phyloP scores from a whole-genome alignment of 2,113 vertebrate species.

The Serilophus lunatus region DNA sequence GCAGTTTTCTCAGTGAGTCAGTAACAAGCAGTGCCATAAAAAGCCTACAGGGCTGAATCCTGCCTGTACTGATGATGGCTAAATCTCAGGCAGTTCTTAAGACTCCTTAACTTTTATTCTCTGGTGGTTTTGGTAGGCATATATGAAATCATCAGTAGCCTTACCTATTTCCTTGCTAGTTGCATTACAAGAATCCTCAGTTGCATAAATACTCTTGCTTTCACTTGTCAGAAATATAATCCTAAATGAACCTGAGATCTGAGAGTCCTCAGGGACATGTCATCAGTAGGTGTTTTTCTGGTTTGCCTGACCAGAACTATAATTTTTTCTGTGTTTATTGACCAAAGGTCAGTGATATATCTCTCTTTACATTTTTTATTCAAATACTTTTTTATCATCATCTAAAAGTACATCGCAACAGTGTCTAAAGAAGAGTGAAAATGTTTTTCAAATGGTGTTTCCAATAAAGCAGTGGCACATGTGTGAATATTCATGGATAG shows the following conservation, averaged over 20 bases:
- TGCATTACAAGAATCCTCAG: background rate
- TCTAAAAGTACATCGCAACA: background rate
- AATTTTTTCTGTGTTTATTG: background rate
- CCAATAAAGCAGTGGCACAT: background rate
- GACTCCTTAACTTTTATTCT: background rate
- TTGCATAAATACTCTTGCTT: background rate
- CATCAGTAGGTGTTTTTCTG: background rate
- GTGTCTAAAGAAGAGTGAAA: background rate
- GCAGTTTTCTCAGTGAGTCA: background rate
- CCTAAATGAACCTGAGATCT: background rate
- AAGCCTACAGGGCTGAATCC: background rate
- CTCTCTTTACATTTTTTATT: background rate
- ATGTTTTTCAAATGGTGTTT: background rate
- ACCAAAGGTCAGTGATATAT: background rate
- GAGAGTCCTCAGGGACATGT: background rate
- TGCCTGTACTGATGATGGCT: background rate
- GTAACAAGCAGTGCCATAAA: background rate
- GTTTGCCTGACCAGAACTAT: background rate
- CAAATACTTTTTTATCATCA: background rate
- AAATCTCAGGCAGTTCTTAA: background rate
- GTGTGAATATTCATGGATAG: background rate
- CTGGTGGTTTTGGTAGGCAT: background rate
- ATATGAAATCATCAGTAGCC: background rate
- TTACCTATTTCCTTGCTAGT: background rate
- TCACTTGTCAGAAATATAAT: background rate